Percentiles rank a stretch among this genome's conserved stretches.
Evolutionary conservation across 2,797 vertebrate species (phyloP).

Genomic region (Paguma larvata): DNA sequence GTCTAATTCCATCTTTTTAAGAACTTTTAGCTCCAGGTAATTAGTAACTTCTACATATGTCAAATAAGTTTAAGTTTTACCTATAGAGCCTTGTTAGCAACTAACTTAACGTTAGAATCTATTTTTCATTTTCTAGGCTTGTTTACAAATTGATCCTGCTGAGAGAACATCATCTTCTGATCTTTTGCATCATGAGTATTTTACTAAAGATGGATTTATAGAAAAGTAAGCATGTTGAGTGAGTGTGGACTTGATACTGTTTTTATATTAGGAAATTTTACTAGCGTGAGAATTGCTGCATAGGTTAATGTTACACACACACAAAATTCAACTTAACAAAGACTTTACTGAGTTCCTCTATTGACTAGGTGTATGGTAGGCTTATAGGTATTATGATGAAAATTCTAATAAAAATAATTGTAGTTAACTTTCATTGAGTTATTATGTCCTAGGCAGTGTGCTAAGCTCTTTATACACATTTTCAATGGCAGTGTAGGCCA

Average conservation of each 20-base stretch:
- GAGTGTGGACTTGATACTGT: not conserved
- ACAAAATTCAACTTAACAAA: constrained; percentile 56
- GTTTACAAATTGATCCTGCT: constrained; percentile 88
- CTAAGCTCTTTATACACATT: constrained; percentile 9
- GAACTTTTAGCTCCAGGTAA: constrained; percentile 20
- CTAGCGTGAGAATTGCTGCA: constrained; percentile 8
- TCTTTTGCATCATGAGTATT: constrained; percentile 86
- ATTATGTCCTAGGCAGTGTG: not conserved
- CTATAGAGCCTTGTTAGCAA: constrained; percentile 22
- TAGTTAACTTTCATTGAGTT: not conserved
- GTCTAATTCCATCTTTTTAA: constrained; percentile 58
- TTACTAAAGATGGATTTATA: constrained; percentile 88
- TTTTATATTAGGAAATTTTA: constrained; percentile 44
- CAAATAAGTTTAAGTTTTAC: constrained; percentile 46
- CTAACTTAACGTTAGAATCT: constrained; percentile 42
- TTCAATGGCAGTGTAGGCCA: not conserved
- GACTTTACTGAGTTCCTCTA: not conserved
- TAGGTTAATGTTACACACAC: constrained; percentile 25
- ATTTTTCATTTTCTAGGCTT: constrained; percentile 80
- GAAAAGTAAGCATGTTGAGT: constrained; percentile 85
- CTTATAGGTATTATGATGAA: not conserved
- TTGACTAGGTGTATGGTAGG: not conserved
- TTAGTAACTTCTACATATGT: constrained; percentile 43
- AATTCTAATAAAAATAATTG: constrained; percentile 54
- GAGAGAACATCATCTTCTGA: constrained; percentile 85